Base-by-base conservation (phyloP, 1,140 invertebrate genomes). In the Leptinotarsa undecemlineata region DNA sequence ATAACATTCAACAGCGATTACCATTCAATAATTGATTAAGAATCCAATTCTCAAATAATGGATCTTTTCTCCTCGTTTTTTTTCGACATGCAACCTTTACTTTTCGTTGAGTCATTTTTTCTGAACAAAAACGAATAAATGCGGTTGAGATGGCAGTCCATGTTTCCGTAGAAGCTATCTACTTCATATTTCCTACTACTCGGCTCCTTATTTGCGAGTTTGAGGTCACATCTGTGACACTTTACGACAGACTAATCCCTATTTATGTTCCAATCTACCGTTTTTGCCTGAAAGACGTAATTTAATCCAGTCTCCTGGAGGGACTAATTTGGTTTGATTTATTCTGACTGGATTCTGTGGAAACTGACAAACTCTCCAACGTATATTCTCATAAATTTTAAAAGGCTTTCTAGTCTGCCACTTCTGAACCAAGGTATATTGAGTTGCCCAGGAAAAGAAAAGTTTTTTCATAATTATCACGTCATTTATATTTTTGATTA, bases 281-380 rank as follows among this genome's bases (percentile, higher is more conserved):
- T 15, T 57, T 57, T 57, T 19, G 51, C 51, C n/a, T 57, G 51
- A 57, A 57, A 57, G 51, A 57, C 17, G n/a, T 57, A 57, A 57
- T 57, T 57, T 42, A 42, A 57, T 57, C 15, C 15, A 57, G 15
- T 57, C n/a, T 57, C 51, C 51, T 19, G 33, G 8, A 42, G 33
- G 33, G 33, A 42, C 33, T 42, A 42, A 42, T 42, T 42, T 57
- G 51, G 51, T 57, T 57, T 57, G 51, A 57, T 17, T 57, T 19
- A 57, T 17, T 57, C n/a, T 57, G n/a, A 57, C 51, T 57, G 51
- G 15, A n/a, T 19, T 57, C 6, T 57, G 23, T 26, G n/a, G 15
- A 57, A 57, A 57, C 51, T 57, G 51, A 57, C 15, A 57, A 57
- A n/a, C 51, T 57, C n/a, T 15, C 51, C n/a, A 57, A 57, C n/a